phyloP scores from a whole-genome alignment of 2,113 vertebrate species.

The Polypterus bichir region DNA sequence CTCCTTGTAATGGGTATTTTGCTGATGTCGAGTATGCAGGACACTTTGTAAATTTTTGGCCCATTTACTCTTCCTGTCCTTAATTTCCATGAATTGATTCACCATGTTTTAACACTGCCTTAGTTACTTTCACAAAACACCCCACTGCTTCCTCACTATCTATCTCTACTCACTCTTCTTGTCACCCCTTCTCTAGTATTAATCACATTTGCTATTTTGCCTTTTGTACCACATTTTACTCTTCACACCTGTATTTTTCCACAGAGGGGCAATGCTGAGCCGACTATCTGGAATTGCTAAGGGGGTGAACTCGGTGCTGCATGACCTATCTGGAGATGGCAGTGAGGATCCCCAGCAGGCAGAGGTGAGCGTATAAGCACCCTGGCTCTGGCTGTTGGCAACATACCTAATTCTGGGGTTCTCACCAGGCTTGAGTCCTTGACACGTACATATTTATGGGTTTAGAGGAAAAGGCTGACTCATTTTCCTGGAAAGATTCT shows the following conservation, averaged over 20 bases:
- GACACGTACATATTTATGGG: no score
- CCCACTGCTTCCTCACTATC: background rate
- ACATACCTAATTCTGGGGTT: background rate
- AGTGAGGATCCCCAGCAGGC: constrained; percentile 44
- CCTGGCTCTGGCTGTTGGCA: background rate
- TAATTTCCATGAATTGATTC: no score
- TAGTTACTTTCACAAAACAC: background rate
- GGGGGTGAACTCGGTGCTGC: constrained; percentile 59
- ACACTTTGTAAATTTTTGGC: no score
- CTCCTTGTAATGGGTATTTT: no score
- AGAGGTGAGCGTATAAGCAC: constrained; percentile 33
- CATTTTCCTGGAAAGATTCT: no score
- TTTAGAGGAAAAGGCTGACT: no score
- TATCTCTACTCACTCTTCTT: background rate
- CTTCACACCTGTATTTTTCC: constrained; percentile 12
- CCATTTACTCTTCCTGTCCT: no score
- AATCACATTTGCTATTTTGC: no score
- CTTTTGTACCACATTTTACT: no score
- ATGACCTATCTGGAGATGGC: constrained; percentile 69
- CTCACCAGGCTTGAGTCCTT: no score
- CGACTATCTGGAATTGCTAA: constrained; percentile 67
- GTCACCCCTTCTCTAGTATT: background rate
- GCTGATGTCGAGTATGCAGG: no score
- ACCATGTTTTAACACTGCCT: background rate
- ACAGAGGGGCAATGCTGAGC: constrained; percentile 68